Percentiles rank a stretch among this genome's conserved stretches.
Conservation (phyloP, 2,113 vertebrate genomes). For the Amia ocellicauda region DNA sequence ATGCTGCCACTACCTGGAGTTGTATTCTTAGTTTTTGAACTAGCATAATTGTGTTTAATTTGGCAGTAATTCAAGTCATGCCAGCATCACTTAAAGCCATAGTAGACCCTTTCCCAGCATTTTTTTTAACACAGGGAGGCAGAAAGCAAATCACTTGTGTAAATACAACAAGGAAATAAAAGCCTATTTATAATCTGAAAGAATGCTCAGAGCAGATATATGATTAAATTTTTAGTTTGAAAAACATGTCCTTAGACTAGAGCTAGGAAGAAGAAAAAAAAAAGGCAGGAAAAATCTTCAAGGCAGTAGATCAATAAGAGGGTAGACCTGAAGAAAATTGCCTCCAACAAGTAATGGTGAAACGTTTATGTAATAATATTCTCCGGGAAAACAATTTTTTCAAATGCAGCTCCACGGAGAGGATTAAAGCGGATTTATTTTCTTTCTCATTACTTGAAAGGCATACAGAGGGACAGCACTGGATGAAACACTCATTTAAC, state of each 20-base stretch:
- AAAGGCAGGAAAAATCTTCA: neutral
- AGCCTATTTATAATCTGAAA: neutral
- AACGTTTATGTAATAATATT: conserved; percentile 10
- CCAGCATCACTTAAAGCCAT: too few relatives aligned
- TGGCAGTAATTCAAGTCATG: too few relatives aligned
- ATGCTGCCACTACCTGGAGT: too few relatives aligned
- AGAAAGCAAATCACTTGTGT: neutral
- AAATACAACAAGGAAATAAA: conserved; percentile 1
- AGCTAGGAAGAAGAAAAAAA: neutral
- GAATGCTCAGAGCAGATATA: too few relatives aligned
- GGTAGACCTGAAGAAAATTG: conserved; percentile 5
- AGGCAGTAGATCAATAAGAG: neutral
- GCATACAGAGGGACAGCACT: neutral
- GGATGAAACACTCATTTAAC: conserved; percentile 21
- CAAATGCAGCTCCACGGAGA: neutral
- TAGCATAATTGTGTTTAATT: too few relatives aligned
- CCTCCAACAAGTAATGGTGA: conserved; percentile 6
- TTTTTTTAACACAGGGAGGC: neutral
- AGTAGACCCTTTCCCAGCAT: too few relatives aligned
- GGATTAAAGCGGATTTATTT: neutral
- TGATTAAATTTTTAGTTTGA: neutral
- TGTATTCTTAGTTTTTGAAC: too few relatives aligned
- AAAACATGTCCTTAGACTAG: neutral
- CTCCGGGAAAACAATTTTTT: conserved; percentile 2
- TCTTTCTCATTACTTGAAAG: conserved; percentile 12